Conservation (phyloP, 1,140 invertebrate species). For the Drosophila arizonae region DNA sequence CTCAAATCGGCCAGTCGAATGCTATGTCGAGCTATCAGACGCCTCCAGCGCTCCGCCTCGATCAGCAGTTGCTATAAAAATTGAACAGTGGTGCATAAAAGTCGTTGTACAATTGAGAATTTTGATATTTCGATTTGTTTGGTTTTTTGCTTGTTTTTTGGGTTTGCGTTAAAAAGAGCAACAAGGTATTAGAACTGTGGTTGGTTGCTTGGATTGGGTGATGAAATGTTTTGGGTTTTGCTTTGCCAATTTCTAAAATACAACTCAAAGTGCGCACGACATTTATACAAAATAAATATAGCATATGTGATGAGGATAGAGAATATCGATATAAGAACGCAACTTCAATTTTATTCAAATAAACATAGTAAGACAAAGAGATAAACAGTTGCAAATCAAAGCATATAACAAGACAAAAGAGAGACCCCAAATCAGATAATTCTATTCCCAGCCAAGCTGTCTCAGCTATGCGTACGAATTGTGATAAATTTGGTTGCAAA, state of each 20-base stretch:
- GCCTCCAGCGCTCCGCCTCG: constrained; percentile 80
- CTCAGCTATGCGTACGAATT: constrained; percentile 7
- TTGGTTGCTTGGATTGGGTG: constrained; percentile 19
- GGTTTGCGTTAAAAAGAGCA: constrained; percentile 74
- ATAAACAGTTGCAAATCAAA: constrained; percentile 48
- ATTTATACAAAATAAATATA: constrained; percentile 9
- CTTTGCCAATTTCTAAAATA: constrained; percentile 61
- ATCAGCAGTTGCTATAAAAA: constrained; percentile 81
- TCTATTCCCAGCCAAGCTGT: constrained; percentile 35
- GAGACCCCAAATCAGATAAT: constrained; percentile 21
- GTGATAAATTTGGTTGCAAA: constrained; percentile 46
- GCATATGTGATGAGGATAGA: constrained; percentile 19
- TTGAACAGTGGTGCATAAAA: constrained; percentile 63
- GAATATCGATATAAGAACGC: constrained; percentile 45
- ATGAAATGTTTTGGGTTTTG: constrained; percentile 32
- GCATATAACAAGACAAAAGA: constrained; percentile 27
- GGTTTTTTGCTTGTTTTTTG: constrained; percentile 39
- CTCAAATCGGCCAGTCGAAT: constrained; percentile 73
- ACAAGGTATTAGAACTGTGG: constrained; percentile 18
- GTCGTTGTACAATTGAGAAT: constrained; percentile 40
- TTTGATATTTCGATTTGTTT: constrained; percentile 25
- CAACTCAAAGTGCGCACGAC: constrained; percentile 66
- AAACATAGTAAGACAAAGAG: constrained; percentile 52
- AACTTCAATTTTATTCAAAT: constrained; percentile 59
- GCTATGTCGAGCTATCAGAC: constrained; percentile 73